Evolutionary conservation across 2,797 vertebrate species (phyloP), one percentile per base, ranked within the genome.

Genomic region (Lemur catta): DNA sequence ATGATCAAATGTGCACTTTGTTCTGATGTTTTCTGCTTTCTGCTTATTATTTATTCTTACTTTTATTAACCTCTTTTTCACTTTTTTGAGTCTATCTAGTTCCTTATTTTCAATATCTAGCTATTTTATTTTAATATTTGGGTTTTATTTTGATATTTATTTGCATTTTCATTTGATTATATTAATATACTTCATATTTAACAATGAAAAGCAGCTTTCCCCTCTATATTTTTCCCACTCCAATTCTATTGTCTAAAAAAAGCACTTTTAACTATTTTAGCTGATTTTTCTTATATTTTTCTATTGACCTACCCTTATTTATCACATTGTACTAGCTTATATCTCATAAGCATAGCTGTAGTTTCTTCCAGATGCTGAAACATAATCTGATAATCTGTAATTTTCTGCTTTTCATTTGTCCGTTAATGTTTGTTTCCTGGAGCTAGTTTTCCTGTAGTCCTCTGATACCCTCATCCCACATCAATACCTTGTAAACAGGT

Each of bases 151-250:
- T 57, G 30, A 63, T 57, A 55, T 17, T 3, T 17, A 79, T 80
- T 89, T 72, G 6, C 15, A 75, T n/a, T 79, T 46, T 57, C 17
- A 91, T 26, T 55, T 48, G 48, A 87, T 86, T 14, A 82, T 63
- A 82, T 55, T 87, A 72, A 65, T 10, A 6, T 85, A 89, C 65
- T 85, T 74, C 30, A 81, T 20, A 35, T 28, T 92, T 48, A 46
- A 38, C 52, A 75, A 14, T 14, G 18, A 61, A 76, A 13, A 50
- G 14, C 7, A 55, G 4, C 3, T 61, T 76, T 52, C 1, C 9
- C 4, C 17, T 41, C 24, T 50, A 0, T 28, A 72, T 55, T 72
- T 91, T 82, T 4, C 4, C 14, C 18, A 75, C 12, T 67, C 63
- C 24, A 48, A 50, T 41, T 72, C 46, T 87, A 46, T 46, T 57